Evolutionary conservation across 2,888 invertebrate species (phyloP).

Genomic region (Aleiodes leptofemur): DNA sequence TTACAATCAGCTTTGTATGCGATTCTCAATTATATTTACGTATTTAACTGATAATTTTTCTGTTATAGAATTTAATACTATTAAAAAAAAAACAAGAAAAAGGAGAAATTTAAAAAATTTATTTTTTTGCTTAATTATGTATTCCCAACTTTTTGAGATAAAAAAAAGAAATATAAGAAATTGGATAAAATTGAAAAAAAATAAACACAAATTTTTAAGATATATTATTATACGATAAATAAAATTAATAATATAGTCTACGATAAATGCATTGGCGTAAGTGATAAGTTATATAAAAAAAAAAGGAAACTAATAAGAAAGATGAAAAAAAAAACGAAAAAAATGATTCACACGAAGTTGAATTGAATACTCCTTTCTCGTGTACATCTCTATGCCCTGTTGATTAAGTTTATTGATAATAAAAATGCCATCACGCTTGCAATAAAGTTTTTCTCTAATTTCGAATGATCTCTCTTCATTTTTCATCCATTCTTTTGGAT

Average conservation of each 20-base stretch:
- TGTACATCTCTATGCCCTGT: constrained; percentile 75
- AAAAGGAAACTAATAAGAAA: constrained; percentile 40
- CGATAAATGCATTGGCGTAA: constrained; percentile 34
- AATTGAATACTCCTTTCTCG: constrained; percentile 70
- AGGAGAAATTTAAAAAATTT: not conserved
- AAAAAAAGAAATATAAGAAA: constrained; percentile 23
- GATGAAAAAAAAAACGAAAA: constrained; percentile 57
- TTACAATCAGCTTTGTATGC: no score
- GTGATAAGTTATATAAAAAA: not conserved
- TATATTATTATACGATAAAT: constrained; percentile 63
- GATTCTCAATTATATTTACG: constrained; percentile 9
- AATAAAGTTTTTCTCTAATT: constrained; percentile 53
- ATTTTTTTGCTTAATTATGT: not conserved
- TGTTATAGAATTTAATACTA: constrained; percentile 11
- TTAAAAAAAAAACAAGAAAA: not conserved
- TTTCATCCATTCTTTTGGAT: constrained; percentile 3
- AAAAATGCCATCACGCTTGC: constrained; percentile 75
- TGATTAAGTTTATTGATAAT: constrained; percentile 75
- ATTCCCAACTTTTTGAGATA: not conserved
- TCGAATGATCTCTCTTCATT: constrained; percentile 15
- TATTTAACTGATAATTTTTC: not conserved
- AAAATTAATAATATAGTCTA: constrained; percentile 43
- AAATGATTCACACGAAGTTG: constrained; percentile 64
- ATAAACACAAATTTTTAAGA: constrained; percentile 6
- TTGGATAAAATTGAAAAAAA: constrained; percentile 29